phyloP scores from a whole-genome alignment of 2,797 vertebrate genomes.

The Phrynocephalus vlangalii region DNA sequence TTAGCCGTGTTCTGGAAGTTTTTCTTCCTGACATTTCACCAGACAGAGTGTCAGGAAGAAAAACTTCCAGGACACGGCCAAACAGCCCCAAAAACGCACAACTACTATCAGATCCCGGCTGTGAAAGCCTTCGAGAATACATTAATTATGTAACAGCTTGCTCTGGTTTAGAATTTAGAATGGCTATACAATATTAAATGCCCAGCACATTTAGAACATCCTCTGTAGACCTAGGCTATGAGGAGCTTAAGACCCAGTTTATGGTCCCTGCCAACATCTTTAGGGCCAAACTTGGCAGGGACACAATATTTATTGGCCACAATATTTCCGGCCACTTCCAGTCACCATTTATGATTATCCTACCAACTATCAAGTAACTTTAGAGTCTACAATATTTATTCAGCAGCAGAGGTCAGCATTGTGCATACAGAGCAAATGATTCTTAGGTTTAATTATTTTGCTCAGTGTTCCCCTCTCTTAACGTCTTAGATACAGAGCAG shows the following conservation, averaged over 20 bases:
- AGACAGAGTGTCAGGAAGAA: no score
- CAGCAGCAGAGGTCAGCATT: slow-evolving; percentile 25
- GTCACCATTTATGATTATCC: neutral
- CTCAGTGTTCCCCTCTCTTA: neutral
- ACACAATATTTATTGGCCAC: neutral
- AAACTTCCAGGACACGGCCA: no score
- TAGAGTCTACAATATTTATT: neutral
- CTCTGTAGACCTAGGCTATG: neutral
- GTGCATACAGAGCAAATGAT: neutral
- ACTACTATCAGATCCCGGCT: no score
- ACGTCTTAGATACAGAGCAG: neutral
- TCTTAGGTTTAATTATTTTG: neutral
- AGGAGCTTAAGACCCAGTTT: neutral
- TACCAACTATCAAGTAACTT: neutral
- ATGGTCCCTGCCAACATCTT: neutral
- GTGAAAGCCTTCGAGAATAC: no score
- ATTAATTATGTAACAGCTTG: neutral
- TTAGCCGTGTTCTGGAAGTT: no score
- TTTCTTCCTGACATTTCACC: no score
- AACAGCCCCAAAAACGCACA: no score
- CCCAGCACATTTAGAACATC: neutral
- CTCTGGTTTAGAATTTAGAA: neutral
- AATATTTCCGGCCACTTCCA: neutral
- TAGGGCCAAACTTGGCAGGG: neutral
- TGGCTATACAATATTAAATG: neutral